Evolutionary conservation across 2,113 vertebrate genomes (phyloP).

Genomic region (Oostethus manadensis): DNA sequence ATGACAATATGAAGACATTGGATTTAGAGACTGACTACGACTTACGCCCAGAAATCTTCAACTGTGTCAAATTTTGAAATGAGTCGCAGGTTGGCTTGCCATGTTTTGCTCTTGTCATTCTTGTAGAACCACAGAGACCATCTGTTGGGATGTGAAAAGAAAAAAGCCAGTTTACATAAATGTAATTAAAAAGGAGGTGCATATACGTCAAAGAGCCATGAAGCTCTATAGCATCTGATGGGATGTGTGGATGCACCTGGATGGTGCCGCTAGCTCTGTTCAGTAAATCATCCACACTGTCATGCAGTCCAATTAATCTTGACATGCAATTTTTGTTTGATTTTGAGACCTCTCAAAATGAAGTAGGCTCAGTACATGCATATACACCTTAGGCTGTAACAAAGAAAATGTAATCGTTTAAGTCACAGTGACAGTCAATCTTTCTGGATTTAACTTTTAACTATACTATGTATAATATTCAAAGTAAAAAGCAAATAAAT

Average conservation of each 20-base stretch:
- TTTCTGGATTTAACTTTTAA: too few relatives aligned
- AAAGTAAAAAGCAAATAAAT: slow-evolving; percentile 2
- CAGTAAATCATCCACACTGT: slow-evolving; percentile 9
- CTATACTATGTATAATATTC: too few relatives aligned
- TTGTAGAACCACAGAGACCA: slow-evolving; percentile 99
- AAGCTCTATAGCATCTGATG: slow-evolving; percentile 15
- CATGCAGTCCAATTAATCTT: slow-evolving; percentile 14
- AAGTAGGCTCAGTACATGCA: not conserved
- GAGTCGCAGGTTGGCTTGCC: slow-evolving; percentile 97
- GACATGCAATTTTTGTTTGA: slow-evolving; percentile 5
- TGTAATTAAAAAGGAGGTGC: slow-evolving; percentile 25
- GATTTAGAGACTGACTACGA: slow-evolving; percentile 34
- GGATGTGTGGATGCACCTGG: slow-evolving; percentile 13
- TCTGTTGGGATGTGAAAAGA: slow-evolving; percentile 65
- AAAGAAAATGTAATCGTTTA: not conserved
- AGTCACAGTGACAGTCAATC: not conserved
- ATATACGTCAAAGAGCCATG: slow-evolving; percentile 11
- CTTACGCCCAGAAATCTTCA: slow-evolving; percentile 99
- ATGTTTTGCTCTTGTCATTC: slow-evolving; percentile 99
- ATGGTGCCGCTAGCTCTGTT: not conserved
- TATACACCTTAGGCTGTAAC: slow-evolving; percentile 1
- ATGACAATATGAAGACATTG: not conserved
- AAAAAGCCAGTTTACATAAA: slow-evolving; percentile 13
- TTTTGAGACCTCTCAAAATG: slow-evolving; percentile 1
- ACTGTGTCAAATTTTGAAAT: slow-evolving; percentile 98